Percentiles rank a stretch among this genome's conserved stretches.
These are phyloP conservation scores for Atrina japonica DNA, from an alignment of 2,888 invertebrate genomes.

Conservation along the genomic window DNA sequence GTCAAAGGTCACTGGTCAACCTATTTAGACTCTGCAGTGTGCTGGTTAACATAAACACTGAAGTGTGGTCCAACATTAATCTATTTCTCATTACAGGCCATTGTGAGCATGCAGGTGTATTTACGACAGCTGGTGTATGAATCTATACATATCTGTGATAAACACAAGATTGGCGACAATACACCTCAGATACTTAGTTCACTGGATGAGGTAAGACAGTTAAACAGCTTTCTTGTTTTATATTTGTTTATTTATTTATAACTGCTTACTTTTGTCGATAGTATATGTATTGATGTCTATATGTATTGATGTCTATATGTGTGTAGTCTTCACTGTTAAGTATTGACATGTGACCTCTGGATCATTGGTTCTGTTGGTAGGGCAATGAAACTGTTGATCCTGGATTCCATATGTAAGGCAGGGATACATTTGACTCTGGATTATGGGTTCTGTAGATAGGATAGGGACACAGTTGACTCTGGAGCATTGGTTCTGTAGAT, in stretches of 20 bases:
- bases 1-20: too few species aligned
- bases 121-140: conserved; percentile 71
- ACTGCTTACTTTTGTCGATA: neutral
- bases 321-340: neutral
- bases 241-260: neutral
- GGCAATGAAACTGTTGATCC: too few species aligned
- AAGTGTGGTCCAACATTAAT: neutral
- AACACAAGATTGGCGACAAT: conserved; percentile 54
- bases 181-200: conserved; percentile 56
- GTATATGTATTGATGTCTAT: neutral
- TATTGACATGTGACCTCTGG: neutral
- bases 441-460: too few species aligned
- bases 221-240: neutral
- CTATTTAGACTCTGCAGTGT: too few species aligned
- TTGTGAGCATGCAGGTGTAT: conserved; percentile 71
- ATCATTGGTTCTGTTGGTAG: too few species aligned
- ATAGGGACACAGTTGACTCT: too few species aligned
- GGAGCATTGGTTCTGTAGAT: too few species aligned
- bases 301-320: neutral
- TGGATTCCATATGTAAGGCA: too few species aligned
- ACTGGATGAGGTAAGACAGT: conserved; percentile 64
- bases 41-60: neutral
- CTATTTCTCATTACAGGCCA: conserved; percentile 57
- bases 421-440: too few species aligned
- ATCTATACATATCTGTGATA: conserved; percentile 63